These are phyloP conservation scores for Bhutanitis thaidina DNA, from an alignment of 2,888 invertebrate species.

Conservation along the genomic window DNA sequence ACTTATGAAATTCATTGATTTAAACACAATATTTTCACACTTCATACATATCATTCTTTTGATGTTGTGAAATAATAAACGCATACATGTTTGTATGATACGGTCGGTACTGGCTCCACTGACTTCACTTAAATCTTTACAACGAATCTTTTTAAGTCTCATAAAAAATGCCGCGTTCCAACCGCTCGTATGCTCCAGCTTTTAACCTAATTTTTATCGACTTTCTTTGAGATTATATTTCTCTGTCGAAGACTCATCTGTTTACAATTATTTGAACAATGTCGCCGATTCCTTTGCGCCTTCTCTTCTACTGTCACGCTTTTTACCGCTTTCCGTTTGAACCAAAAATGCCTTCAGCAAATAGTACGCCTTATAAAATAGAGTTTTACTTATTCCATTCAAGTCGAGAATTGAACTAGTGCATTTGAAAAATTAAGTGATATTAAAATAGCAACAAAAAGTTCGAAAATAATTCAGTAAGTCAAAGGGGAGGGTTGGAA, in stretches of 20 bases:
- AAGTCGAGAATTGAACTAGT: slow-evolving; percentile 3
- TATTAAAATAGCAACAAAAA: no score
- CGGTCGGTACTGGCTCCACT: neutral
- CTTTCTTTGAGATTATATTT: neutral
- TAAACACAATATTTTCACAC: slow-evolving; percentile 10
- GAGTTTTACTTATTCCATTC: slow-evolving; percentile 8
- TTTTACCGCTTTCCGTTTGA: slow-evolving; percentile 3
- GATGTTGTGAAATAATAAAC: slow-evolving; percentile 15
- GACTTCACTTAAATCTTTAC: no score
- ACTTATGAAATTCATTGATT: no score
- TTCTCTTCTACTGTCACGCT: neutral
- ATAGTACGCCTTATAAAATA: slow-evolving; percentile 21
- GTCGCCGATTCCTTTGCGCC: neutral
- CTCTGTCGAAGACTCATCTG: neutral
- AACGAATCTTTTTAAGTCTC: no score
- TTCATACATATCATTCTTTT: slow-evolving; percentile 18
- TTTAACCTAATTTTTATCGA: slow-evolving; percentile 3
- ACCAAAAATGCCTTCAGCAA: slow-evolving; percentile 23
- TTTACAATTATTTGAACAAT: neutral
- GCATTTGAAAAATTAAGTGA: neutral
- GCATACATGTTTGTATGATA: neutral
- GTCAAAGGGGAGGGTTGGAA: no score
- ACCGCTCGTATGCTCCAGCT: slow-evolving; percentile 16
- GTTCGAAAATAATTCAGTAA: no score
- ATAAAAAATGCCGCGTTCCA: slow-evolving; percentile 16